Base-by-base conservation (phyloP, 2,797 vertebrate species). In the Sebastes paucispinis region DNA sequence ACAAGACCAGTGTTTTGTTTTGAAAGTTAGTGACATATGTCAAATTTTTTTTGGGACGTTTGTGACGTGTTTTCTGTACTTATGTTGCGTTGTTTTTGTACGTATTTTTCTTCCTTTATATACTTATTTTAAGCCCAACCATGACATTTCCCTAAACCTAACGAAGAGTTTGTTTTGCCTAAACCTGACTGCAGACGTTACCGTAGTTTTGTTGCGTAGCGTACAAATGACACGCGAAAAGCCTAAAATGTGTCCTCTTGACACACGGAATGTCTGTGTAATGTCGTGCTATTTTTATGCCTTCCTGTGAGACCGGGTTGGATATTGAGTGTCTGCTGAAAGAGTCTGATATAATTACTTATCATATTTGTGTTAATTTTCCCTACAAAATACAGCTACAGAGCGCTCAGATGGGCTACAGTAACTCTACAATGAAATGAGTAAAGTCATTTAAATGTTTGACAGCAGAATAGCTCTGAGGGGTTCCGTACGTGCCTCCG, bases 391-490 rank as follows among this genome's bases (percentile, higher is more conserved):
- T 25, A 20, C 67, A 72, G 50, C 47, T 75, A 27, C 52, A 43
- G 3, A 34, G 43, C 18, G 31, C 8, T 52, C 27, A n/a, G 20
- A 29, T 59, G 27, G n/a, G 11, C 24, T 22, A 20, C 14, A 58
- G 25, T 24, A 57, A 57, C 27, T 10, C 18, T 52, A 22, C 32
- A 69, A 24, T 69, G 58, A 57, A 52, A 71, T 10, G 3, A 65
- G 18, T 10, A 59, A 52, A 75, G 24, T 57, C 14, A 58, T 52
- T 66, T 16, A 58, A 55, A 31, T 29, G 20, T 75, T 39, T 65
- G 43, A 74, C 66, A 73, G 47, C 63, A 81, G 32, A 70, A 73
- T 34, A 70, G 52, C 71, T 67, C 10, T 2, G 39, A 43, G n/a
- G 22, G 13, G 1, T 54, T 29, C 47, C 22, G 22, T 34, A 34